These are phyloP conservation scores for Daubentonia madagascariensis DNA, from an alignment of 2,113 vertebrate species.

Conservation along the genomic window DNA sequence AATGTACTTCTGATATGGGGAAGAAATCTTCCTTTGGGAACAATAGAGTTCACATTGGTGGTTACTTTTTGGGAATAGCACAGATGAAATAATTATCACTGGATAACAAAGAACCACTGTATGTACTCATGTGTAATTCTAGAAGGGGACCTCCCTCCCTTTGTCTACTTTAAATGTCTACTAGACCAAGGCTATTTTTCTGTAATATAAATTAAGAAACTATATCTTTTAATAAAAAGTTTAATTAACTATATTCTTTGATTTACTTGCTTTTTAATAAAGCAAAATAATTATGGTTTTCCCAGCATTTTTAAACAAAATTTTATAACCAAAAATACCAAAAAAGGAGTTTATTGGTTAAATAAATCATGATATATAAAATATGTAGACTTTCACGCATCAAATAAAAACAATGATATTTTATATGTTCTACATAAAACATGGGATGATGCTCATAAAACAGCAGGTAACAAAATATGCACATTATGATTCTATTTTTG, in stretches of 20 bases:
- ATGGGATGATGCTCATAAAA: neutral
- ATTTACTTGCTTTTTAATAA: constrained; percentile 30
- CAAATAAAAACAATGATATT: constrained; percentile 17
- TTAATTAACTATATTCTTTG: neutral
- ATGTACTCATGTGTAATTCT: neutral
- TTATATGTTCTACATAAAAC: neutral
- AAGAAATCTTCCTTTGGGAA: constrained; percentile 24
- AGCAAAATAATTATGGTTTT: neutral
- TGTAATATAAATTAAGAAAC: constrained; percentile 12
- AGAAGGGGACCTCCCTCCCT: neutral
- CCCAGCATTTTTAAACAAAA: neutral
- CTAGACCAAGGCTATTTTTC: neutral
- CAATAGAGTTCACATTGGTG: neutral
- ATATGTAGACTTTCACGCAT: neutral
- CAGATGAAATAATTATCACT: constrained; percentile 48
- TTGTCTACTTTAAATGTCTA: neutral
- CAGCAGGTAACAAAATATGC: neutral
- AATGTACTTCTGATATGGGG: neutral
- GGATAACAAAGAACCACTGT: constrained; percentile 28
- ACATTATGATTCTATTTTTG: neutral
- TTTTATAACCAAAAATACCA: neutral
- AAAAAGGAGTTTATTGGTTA: constrained; percentile 6
- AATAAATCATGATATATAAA: neutral
- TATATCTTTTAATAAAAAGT: neutral
- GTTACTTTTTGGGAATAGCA: neutral